phyloP scores from a whole-genome alignment of 2,888 invertebrate species.

The Dryococelus australis region DNA sequence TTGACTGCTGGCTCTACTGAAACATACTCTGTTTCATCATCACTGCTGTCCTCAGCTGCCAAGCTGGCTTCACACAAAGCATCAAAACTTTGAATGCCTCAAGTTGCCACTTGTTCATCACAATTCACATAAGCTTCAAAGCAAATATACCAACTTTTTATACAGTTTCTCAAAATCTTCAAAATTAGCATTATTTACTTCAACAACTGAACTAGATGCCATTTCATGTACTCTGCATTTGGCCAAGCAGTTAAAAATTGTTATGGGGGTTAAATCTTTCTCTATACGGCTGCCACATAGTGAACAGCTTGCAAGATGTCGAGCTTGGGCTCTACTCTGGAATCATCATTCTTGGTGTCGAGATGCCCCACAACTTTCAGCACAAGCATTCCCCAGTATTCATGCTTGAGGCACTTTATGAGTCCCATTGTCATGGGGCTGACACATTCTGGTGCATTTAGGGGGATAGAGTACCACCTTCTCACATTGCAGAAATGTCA shows the following conservation, averaged over 20 bases:
- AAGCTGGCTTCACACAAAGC: no score
- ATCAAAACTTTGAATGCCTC: no score
- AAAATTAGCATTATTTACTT: neutral
- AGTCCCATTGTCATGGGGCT: neutral
- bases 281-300: neutral
- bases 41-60: no score
- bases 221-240: neutral
- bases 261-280: neutral
- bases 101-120: neutral
- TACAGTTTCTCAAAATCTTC: neutral
- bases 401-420: neutral
- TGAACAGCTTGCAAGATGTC: neutral
- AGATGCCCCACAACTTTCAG: neutral
- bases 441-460: neutral
- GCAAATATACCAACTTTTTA: neutral
- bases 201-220: neutral
- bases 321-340: neutral
- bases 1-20: no score
- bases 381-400: neutral
- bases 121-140: neutral
- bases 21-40: no score
- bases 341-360: neutral
- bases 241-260: neutral
- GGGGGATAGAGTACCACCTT: neutral
- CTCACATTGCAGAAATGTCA: neutral